Evolutionary conservation across 2,113 vertebrate species (phyloP), one percentile per base, ranked within the genome.

Genomic region (Meriones unguiculatus): DNA sequence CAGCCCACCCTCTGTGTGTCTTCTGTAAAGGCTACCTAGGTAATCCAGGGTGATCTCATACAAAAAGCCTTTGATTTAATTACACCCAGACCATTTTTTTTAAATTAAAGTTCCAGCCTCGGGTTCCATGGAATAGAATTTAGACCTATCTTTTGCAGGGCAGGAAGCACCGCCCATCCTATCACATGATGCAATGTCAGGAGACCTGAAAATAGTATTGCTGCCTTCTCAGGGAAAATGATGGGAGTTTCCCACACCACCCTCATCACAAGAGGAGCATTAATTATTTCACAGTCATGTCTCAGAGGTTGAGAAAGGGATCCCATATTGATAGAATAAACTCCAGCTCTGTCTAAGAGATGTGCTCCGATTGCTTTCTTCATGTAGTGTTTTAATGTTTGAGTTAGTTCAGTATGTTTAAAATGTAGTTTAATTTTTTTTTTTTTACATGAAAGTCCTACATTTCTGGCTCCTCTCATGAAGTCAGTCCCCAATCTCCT

Each of bases 401-500:
- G 70, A 92, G 22, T 90, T 92, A 52, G 50, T 22, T 90, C 57
- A 90, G 9, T 59, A 75, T 41, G 24, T 32, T 80, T 41, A 92
- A 87, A 93, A 88, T 38, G 1, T 57, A 57, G 11, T 57, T 14
- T 57, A 12, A 5, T 57, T 57, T 59, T 90, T 38, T 59, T 90
- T 38, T 52, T 88, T 80, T 95, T 85, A 95, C n/a, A 76, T 24
- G 32, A 69, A 81, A 62, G 38, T 73, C 77, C 9, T 46, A 93
- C 6, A 72, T 73, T 93, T 94, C 59, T 95, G 67, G 22, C 25
- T 94, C 90, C 76, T 90, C 52, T 86, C n/a, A 1, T 90, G 59
- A 96, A 91, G 35, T 91, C 30, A 89, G 20, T 35, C 7, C 18
- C 59, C 9, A 54, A 59, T 50, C 62, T 6, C 13, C 13, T 89